Percentiles rank a stretch among this genome's conserved stretches.
Evolutionary conservation across 1,140 invertebrate genomes (phyloP).

Genomic region (Aphelinus certus): DNA sequence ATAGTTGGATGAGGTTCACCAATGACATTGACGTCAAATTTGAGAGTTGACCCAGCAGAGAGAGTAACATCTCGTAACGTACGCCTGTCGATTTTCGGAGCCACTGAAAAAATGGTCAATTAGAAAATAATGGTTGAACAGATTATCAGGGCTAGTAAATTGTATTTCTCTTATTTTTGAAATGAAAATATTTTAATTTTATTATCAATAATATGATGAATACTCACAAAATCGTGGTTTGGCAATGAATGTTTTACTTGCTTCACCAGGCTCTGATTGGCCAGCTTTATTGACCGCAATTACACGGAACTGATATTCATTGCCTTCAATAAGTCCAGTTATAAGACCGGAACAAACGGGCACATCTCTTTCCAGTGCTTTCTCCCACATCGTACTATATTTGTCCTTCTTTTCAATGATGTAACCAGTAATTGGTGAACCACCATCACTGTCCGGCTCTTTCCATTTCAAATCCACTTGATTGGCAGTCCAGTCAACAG

Average conservation of each 20-base stretch:
- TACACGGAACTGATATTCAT: conserved; percentile 98
- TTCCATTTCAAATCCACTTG: conserved; percentile 90
- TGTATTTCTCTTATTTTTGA: no score
- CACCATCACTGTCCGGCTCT: conserved; percentile 85
- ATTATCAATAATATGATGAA: background rate
- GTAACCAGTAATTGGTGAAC: conserved; percentile 92
- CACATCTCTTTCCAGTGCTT: conserved; percentile 82
- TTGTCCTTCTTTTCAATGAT: conserved; percentile 98
- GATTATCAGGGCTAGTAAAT: no score
- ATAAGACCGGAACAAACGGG: conserved; percentile 78
- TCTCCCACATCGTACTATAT: conserved; percentile 92
- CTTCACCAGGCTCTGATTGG: conserved; percentile 86
- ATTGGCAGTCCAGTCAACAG: conserved; percentile 91
- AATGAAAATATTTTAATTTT: conserved; percentile 21
- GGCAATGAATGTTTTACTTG: conserved; percentile 88
- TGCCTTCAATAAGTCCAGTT: conserved; percentile 92
- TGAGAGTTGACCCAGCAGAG: conserved; percentile 91
- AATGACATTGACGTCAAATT: conserved; percentile 89
- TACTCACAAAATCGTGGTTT: conserved; percentile 86
- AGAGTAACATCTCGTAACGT: conserved; percentile 89
- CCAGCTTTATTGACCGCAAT: conserved; percentile 96
- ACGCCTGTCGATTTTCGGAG: conserved; percentile 94
- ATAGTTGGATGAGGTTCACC: conserved; percentile 92
- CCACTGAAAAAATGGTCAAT: conserved; percentile 69
- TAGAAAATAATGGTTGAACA: conserved; percentile 13